These are phyloP conservation scores for Lonchura striata DNA, from an alignment of 2,113 vertebrate species.

Conservation along the genomic window DNA sequence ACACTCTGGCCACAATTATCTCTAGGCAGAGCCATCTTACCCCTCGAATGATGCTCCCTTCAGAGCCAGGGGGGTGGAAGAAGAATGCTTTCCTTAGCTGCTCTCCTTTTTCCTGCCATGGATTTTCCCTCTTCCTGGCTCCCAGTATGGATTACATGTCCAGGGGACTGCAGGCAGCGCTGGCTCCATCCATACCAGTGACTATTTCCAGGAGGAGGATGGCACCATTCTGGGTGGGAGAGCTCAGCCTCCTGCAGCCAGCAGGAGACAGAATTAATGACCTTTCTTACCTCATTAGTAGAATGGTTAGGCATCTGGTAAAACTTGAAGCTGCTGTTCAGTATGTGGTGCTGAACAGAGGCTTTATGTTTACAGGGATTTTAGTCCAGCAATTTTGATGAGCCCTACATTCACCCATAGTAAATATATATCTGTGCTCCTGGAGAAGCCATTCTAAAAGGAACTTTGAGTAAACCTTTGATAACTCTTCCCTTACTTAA, in stretches of 20 bases:
- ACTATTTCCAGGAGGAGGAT: background rate
- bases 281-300: conserved; percentile 18
- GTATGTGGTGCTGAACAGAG: background rate
- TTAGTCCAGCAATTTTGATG: conserved; percentile 5
- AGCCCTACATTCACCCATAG: background rate
- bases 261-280: background rate
- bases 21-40: background rate
- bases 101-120: fast-evolving
- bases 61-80: background rate
- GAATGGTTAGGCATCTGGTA: background rate
- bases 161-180: fast-evolving
- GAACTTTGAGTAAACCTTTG: conserved; percentile 42
- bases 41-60: background rate
- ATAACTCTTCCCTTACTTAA: conserved; percentile 44
- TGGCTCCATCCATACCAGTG: fast-evolving
- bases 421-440: background rate
- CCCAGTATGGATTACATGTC: background rate
- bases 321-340: background rate
- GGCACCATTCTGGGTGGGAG: background rate
- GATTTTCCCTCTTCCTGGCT: background rate
- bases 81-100: background rate
- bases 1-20: fast-evolving
- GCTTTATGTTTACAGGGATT: background rate
- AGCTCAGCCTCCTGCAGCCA: background rate
- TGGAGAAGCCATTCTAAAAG: conserved; percentile 11